phyloP scores from a whole-genome alignment of 64 coral and sea anemone genomes.

The Pocillopora verrucosa region DNA sequence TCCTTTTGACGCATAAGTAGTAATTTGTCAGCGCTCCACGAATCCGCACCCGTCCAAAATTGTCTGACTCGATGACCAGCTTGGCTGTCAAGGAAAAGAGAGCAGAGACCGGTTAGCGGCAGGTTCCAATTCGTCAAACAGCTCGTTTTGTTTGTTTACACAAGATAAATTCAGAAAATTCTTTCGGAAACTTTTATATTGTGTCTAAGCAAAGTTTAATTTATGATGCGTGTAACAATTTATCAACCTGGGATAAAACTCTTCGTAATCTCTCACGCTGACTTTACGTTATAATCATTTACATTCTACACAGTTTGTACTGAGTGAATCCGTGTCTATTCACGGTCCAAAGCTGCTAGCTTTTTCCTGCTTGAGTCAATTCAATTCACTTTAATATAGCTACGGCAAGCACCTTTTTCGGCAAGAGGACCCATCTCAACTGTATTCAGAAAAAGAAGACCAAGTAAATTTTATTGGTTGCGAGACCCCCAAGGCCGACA shows the following conservation, averaged over 20 bases:
- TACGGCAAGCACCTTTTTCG: not conserved
- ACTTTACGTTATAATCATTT: not conserved
- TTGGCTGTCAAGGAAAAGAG: conserved; percentile 72
- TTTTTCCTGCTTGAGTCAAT: not conserved
- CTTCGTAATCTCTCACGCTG: not conserved
- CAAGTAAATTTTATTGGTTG: not conserved
- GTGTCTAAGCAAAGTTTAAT: conserved; percentile 73
- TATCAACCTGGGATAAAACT: conserved; percentile 19
- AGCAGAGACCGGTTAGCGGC: conserved; percentile 23
- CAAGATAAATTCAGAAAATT: conserved; percentile 72
- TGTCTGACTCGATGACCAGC: conserved; percentile 90
- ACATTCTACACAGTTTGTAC: not conserved
- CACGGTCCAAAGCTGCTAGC: not conserved
- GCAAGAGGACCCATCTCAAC: not conserved
- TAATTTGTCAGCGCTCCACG: conserved; percentile 64
- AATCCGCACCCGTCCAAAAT: conserved; percentile 85
- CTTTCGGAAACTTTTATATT: conserved; percentile 66
- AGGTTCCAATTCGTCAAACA: conserved; percentile 24
- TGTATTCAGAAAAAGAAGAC: not conserved
- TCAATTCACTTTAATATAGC: not conserved
- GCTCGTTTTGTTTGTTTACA: conserved; percentile 52
- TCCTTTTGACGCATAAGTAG: conserved; percentile 82
- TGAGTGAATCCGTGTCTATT: not conserved
- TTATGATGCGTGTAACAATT: conserved; percentile 41
- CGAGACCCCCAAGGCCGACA: not conserved